phyloP scores from a whole-genome alignment of 2,797 vertebrate species.

The Notolabrus celidotus region DNA sequence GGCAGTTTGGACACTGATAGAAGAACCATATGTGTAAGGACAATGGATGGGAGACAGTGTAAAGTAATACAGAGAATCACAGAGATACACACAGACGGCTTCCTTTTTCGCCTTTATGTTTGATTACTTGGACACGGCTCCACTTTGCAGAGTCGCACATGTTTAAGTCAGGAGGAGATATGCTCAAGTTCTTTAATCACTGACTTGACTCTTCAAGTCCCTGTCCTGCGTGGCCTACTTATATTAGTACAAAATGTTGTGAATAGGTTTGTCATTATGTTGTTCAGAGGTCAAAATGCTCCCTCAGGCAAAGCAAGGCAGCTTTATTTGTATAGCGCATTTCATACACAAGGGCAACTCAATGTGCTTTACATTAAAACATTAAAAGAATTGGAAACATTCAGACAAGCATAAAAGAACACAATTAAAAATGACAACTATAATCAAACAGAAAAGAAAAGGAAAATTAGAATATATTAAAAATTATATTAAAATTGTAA shows the following conservation, averaged over 20 bases:
- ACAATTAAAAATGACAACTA: too few relatives aligned
- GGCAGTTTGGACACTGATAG: slow-evolving; percentile 80
- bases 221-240: slow-evolving; percentile 19
- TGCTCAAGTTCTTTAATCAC: slow-evolving; percentile 52
- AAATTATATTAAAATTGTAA: too few relatives aligned
- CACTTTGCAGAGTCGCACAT: slow-evolving; percentile 52
- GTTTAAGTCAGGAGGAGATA: slow-evolving; percentile 58
- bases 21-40: slow-evolving; percentile 60
- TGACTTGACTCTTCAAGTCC: slow-evolving; percentile 11
- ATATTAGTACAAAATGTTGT: slow-evolving; percentile 6
- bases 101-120: slow-evolving; percentile 27
- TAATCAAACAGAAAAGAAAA: too few relatives aligned
- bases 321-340: too few relatives aligned
- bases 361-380: too few relatives aligned
- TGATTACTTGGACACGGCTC: slow-evolving; percentile 43
- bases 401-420: too few relatives aligned
- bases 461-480: too few relatives aligned
- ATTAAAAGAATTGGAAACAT: too few relatives aligned
- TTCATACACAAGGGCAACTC: too few relatives aligned
- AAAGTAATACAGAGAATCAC: slow-evolving; percentile 27
- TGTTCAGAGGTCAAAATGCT: too few relatives aligned
- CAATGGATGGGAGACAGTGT: slow-evolving; percentile 55
- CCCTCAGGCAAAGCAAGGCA: too few relatives aligned
- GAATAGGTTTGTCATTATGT: slow-evolving; percentile 1
- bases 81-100: slow-evolving; percentile 43